Evolutionary conservation across 2,888 invertebrate species (phyloP).

Genomic region (Microctonus brassicae): DNA sequence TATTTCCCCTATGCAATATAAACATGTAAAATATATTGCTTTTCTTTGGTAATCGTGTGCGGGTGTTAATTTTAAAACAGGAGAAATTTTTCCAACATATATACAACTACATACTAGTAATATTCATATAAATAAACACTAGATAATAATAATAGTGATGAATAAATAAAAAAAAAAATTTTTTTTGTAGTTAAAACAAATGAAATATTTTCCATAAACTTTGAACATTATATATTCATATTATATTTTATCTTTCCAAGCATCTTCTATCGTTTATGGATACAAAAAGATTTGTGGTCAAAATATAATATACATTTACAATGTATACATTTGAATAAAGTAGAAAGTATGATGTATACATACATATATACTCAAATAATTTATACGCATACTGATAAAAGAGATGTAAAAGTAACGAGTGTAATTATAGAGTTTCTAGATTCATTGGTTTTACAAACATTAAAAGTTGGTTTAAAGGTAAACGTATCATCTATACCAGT

Average conservation of each 20-base stretch:
- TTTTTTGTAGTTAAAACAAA: neutral
- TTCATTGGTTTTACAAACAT: slow-evolving; percentile 31
- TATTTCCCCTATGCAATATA: neutral
- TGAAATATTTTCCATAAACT: neutral
- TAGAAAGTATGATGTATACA: slow-evolving; percentile 36
- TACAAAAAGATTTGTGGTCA: slow-evolving; percentile 1
- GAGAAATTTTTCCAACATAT: neutral
- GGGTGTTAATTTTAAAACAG: neutral
- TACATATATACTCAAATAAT: slow-evolving; percentile 32
- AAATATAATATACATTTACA: neutral
- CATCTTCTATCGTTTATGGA: neutral
- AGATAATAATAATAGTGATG: neutral
- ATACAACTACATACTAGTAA: neutral
- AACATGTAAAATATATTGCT: neutral
- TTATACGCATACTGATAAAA: slow-evolving; percentile 33
- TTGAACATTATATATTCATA: neutral
- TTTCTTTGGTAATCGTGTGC: neutral
- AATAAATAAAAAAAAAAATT: neutral
- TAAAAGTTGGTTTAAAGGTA: slow-evolving; percentile 19
- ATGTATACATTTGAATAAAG: slow-evolving; percentile 34
- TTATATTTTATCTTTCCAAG: neutral
- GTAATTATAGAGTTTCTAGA: slow-evolving; percentile 40
- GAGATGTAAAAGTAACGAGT: slow-evolving; percentile 36
- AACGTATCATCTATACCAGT: slow-evolving; percentile 26
- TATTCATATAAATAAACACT: too few species aligned